Evolutionary conservation across 2,113 vertebrate species (phyloP), one percentile per base, ranked within the genome.

Genomic region (Archocentrus centrarchus): DNA sequence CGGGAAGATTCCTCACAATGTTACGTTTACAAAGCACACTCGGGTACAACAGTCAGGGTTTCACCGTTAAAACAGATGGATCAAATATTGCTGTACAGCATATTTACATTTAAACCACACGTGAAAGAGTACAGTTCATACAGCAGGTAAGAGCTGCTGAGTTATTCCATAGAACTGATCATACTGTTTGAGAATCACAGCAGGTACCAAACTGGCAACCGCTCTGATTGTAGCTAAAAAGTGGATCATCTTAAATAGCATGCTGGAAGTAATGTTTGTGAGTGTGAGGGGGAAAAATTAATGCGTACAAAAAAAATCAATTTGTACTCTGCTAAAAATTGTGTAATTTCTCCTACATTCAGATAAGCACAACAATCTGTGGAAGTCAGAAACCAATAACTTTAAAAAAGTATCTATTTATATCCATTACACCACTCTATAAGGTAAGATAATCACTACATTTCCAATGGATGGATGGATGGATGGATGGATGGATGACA

Each of bases 81-180:
- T 62, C 44, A 5, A 3, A 14, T 37, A 18, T 32, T 44, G 44
- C 59, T 47, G 53, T 6, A 0, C 35, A n/a, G 60, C 53, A 3
- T 62, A 87, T 82, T 82, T 90, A 84, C 68, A 77, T 9, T 30
- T 44, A 61, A 61, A 44, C 39, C 41, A 0, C 2, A 39, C 13
- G 4, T 30, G 60, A 30, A 47, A 32, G 11, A 77, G 47, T 59
- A 32, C 17, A 13, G 37, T 3, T 70, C 18, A 53, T 73, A 53
- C 24, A 53, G 44, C 11, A 32, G 17, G 7, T 8, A 73, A 53
- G 11, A n/a, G 6, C 66, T 70, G 44, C 0, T 27, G 13, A 53
- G 66, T 78, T 13, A 32, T 44, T 22, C 61, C 15, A 77, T 32
- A 30, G 17, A 70, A 27, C 27, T 53, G 24, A 70, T 53, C 17